Evolutionary conservation across 2,797 vertebrate species (phyloP).

Genomic region (Buphagus erythrorhynchus): DNA sequence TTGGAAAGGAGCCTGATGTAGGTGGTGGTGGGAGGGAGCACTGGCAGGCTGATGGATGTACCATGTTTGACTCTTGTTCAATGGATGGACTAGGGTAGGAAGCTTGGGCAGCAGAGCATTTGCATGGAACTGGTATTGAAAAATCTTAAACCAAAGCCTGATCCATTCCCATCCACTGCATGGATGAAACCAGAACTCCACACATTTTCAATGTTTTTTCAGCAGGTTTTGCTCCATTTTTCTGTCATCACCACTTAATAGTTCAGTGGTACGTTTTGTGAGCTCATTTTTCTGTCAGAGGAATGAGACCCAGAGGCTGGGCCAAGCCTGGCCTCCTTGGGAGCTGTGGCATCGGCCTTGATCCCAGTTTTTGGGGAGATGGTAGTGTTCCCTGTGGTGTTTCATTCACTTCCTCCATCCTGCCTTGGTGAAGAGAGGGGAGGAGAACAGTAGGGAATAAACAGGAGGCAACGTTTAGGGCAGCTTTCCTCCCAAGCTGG

Average conservation of each 20-base stretch:
- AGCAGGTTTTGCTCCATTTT: neutral
- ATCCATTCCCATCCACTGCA: neutral
- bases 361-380: neutral
- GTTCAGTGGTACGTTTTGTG: neutral
- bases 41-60: neutral
- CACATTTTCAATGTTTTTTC: neutral
- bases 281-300: neutral
- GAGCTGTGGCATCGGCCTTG: neutral
- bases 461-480: neutral
- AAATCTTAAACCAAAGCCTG: neutral
- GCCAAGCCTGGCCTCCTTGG: fast-evolving
- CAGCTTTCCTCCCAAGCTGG: neutral
- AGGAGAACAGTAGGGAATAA: neutral
- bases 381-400: fast-evolving
- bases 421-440: neutral
- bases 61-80: neutral
- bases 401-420: neutral
- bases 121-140: neutral
- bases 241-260: neutral
- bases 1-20: neutral
- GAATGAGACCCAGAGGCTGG: neutral
- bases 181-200: neutral
- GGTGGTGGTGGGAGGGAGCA: neutral
- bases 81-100: neutral
- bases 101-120: neutral